These are phyloP conservation scores for Agriopis leucophaearia DNA, from an alignment of 2,888 invertebrate species.

Conservation along the genomic window DNA sequence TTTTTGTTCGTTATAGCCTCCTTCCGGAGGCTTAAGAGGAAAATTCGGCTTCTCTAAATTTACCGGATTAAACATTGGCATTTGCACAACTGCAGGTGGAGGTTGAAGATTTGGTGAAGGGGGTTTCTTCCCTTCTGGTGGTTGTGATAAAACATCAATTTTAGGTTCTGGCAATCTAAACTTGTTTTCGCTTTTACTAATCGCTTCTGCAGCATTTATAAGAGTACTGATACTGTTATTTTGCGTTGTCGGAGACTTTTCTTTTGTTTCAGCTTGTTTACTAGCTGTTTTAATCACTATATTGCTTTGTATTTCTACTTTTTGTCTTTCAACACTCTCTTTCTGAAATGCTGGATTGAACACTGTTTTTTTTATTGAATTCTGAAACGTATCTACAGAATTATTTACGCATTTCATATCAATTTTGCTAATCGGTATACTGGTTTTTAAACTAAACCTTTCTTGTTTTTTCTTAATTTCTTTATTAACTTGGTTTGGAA, in stretches of 20 bases:
- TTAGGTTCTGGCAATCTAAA: constrained; percentile 68
- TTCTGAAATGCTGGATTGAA: constrained; percentile 58
- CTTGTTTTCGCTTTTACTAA: constrained; percentile 68
- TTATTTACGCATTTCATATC: constrained; percentile 77
- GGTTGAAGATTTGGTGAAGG: constrained; percentile 44
- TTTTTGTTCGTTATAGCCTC: constrained; percentile 67
- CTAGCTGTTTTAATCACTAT: constrained; percentile 73
- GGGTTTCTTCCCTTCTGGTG: constrained; percentile 58
- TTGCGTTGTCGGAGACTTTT: constrained; percentile 37
- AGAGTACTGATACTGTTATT: constrained; percentile 67
- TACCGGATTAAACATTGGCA: constrained; percentile 64
- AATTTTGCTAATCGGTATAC: constrained; percentile 81
- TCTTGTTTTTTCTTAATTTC: constrained; percentile 74
- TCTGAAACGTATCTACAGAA: constrained; percentile 42
- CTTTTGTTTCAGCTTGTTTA: constrained; percentile 60
- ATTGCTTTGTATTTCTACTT: constrained; percentile 79
- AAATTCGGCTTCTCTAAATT: constrained; percentile 64
- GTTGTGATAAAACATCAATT: constrained; percentile 55
- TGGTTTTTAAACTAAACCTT: constrained; percentile 79
- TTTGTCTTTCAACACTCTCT: constrained; percentile 49
- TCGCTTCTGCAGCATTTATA: constrained; percentile 73
- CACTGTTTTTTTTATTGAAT: constrained; percentile 48
- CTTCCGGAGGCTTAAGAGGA: constrained; percentile 67
- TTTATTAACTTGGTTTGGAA: constrained; percentile 52
- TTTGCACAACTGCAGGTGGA: constrained; percentile 43